Evolutionary conservation across 2,797 vertebrate species (phyloP), one percentile per base, ranked within the genome.

Genomic region (Sylvia borin): DNA sequence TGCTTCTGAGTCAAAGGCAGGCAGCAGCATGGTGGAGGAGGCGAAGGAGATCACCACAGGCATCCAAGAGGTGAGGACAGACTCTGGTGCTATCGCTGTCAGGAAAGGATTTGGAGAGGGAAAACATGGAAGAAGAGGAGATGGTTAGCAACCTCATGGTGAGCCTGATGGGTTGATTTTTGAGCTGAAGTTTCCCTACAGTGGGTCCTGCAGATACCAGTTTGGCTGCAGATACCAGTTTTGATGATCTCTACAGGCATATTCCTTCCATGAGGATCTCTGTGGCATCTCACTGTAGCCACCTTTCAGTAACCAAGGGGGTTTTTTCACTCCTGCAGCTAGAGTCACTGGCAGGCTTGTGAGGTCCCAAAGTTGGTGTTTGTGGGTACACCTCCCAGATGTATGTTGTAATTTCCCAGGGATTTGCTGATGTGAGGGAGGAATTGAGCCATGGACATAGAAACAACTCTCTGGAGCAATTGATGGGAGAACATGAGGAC

Each of bases 1-100:
- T 1, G 20, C 97, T 9, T 67, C 92, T 0, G 92, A 98, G 3
- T 94, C 98, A 60, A 96, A 94, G 76, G 72, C 54, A 5, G 98
- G 98, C 68, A 94, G 90, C 88, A 93, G n/a, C 0, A 11, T 64
- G 1, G 97, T 96, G 1, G 48, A 40, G 7, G 96, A 97, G 67
- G 98, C 95, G 1, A 97, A 97, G 81, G 88, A 94, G 48, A 98
- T 98, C 68, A 54, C 91, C 7, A 31, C 22, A 2, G 87, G 90
- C 22, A 98, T 98, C 58, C 97, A 98, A 38, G 93, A 98, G 98
- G 98, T 98, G 64, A 79, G 67, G 61, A 34, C 27, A 62, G 43
- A 31, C 21, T 11, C 4, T 10, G 13, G 17, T 61, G 47, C 47
- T 66, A 0, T 13, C 43, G 21, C 13, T 78, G 34, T 21, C 21